A percentile compares a stretch with the other conserved stretches of the same genome.
phyloP scores from a whole-genome alignment of 2,113 vertebrate genomes.

The Chaetodon auriga region DNA sequence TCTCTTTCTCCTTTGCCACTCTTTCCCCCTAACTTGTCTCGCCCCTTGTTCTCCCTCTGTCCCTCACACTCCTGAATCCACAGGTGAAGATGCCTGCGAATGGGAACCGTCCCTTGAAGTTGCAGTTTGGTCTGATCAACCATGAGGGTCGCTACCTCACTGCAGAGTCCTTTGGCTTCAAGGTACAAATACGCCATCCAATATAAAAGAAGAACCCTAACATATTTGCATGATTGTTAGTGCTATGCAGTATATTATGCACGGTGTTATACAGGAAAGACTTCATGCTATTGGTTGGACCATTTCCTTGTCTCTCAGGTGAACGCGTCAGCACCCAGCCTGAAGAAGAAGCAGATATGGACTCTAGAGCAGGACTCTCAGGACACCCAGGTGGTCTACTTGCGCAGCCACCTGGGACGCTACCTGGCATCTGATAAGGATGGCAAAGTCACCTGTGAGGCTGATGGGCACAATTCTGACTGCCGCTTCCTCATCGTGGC shows the following conservation, averaged over 20 bases:
- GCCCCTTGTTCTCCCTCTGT: constrained; percentile 4
- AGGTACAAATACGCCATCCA: constrained; percentile 72
- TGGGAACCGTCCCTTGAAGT: constrained; percentile 90
- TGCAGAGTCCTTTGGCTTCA: constrained; percentile 94
- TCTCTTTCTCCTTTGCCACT: neutral
- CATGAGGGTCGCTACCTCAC: constrained; percentile 93
- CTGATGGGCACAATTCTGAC: constrained; percentile 85
- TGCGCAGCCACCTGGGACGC: constrained; percentile 94
- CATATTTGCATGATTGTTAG: neutral
- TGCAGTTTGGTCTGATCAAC: constrained; percentile 95
- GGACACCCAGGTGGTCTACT: constrained; percentile 89
- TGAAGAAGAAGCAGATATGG: constrained; percentile 97
- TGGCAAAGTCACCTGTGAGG: constrained; percentile 92
- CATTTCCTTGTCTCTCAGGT: constrained; percentile 70
- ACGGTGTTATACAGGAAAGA: neutral
- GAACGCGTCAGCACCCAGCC: constrained; percentile 92
- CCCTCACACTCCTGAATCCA: constrained; percentile 25
- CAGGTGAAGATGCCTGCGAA: constrained; percentile 91
- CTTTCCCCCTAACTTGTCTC: neutral
- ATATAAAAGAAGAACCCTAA: too few relatives aligned
- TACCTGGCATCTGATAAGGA: constrained; percentile 93
- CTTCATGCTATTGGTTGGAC: neutral
- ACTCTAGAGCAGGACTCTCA: constrained; percentile 92
- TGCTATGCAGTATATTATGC: neutral
- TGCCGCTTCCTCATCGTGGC: constrained; percentile 91